A percentile compares a stretch with the other conserved stretches of the same genome.
These are phyloP conservation scores for Cebus imitator DNA, from an alignment of 2,113 vertebrate genomes.

Conservation along the genomic window DNA sequence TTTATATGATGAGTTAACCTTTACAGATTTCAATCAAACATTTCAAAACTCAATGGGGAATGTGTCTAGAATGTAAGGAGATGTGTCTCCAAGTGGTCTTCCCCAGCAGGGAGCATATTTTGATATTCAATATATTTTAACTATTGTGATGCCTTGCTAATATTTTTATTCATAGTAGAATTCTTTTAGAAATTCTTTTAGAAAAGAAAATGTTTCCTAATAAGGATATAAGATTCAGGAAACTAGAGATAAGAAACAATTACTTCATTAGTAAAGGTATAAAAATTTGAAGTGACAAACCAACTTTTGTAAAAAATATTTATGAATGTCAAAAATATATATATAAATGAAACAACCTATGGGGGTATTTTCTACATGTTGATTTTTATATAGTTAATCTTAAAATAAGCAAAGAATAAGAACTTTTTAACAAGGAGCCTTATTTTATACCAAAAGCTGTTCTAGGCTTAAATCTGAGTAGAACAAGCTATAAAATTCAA, in stretches of 20 bases:
- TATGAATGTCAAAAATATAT: background rate
- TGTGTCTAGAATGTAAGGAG: conserved; percentile 45
- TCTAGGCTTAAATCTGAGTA: background rate
- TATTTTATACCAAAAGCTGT: conserved; percentile 10
- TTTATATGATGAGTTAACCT: conserved; percentile 70
- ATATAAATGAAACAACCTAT: background rate
- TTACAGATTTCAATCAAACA: conserved; percentile 69
- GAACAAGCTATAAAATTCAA: background rate
- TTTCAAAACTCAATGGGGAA: conserved; percentile 33
- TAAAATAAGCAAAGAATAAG: background rate
- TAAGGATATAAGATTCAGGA: background rate
- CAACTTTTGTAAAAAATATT: conserved; percentile 21
- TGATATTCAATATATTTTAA: conserved; percentile 24
- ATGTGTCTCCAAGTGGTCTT: conserved; percentile 34
- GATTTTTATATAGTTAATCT: background rate
- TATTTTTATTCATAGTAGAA: background rate
- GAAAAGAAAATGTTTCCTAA: background rate
- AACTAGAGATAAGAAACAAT: background rate
- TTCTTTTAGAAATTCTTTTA: background rate
- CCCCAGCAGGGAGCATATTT: background rate
- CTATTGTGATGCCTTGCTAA: background rate
- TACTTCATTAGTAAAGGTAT: background rate
- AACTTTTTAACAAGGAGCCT: background rate
- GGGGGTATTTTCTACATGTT: background rate
- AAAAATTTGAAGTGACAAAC: conserved; percentile 8